Base-by-base conservation (phyloP, 37 sponge, comb jelly and placozoan genomes). In the Oscarella lobularis region DNA sequence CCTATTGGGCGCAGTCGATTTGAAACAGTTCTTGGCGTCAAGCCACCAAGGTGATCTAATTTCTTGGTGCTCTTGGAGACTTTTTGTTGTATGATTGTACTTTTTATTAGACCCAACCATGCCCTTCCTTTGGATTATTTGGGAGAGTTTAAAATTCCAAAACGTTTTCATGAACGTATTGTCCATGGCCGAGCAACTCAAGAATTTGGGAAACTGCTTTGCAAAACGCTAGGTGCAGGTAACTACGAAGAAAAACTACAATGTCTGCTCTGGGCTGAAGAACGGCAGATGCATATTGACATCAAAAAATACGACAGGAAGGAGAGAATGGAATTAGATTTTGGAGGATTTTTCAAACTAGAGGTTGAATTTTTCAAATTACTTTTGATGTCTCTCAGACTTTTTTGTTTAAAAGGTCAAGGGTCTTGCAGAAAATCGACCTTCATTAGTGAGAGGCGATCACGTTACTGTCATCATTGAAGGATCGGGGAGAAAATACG, bases 341-440 rank as follows among this genome's bases (percentile, higher is more conserved):
- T 20, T 48, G 14, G 20, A 48, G 60, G 60, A 48, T 20, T 27
- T 48, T 20, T 48, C 60, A 20, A 48, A 20, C 60, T 48, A 27
- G 60, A 48, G 60, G 60, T 48, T 48, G 60, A 48, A 9, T 9
- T 48, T 48, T 48, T 20, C n/a, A 20, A 9, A 48, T 48, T 20
- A 27, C 60, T 27, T 9, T 48, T 9, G 14, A 48, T 48, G 60
- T 20, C 9, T 48, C 14, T 20, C 9, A 27, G 60, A 27, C 20
- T 9, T 48, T 48, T 48, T 9, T 48, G 14, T 48, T 9, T 68
- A 31, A 4, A 4, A 68, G 71, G 71, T 68, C 31, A 5, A 31
- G 5, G 71, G 71, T 5, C 29, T 68, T 5, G 71, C 71, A 32
- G 71, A 68, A 34, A 68, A 68, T 34, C n/a, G 71, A 34, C 71